Evolutionary conservation across 2,797 vertebrate genomes (phyloP).

Genomic region (Cossypha caffra): DNA sequence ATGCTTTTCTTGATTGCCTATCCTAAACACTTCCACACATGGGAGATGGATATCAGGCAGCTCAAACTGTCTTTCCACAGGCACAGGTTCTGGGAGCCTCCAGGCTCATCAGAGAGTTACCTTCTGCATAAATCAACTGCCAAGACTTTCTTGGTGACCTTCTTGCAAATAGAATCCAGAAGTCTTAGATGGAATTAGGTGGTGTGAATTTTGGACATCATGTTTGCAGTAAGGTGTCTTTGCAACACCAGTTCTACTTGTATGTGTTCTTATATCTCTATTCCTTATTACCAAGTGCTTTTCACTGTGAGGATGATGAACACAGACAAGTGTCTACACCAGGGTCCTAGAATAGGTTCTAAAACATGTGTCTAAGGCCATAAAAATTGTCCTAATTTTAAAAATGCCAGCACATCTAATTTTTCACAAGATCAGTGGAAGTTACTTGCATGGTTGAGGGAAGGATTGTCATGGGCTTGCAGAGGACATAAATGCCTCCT

Average conservation of each 20-base stretch:
- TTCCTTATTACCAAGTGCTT: neutral
- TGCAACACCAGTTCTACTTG: neutral
- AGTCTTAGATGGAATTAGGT: neutral
- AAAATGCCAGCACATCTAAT: neutral
- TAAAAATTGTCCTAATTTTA: neutral
- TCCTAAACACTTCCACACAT: neutral
- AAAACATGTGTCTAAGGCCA: neutral
- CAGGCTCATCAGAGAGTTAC: neutral
- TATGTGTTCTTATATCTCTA: neutral
- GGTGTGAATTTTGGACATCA: neutral
- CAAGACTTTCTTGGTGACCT: neutral
- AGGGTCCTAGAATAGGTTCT: neutral
- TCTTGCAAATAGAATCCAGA: neutral
- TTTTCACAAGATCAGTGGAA: neutral
- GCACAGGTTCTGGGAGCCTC: neutral
- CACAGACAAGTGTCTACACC: neutral
- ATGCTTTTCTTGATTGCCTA: neutral
- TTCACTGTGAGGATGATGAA: neutral
- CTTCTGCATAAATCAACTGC: neutral
- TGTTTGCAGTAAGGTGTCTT: neutral
- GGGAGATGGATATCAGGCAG: neutral
- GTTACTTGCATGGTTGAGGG: neutral
- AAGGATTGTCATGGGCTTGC: neutral
- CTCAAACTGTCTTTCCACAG: neutral
- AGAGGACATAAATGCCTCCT: neutral